Conservation (phyloP, 2,797 vertebrate species). For the Perodicticus potto region DNA sequence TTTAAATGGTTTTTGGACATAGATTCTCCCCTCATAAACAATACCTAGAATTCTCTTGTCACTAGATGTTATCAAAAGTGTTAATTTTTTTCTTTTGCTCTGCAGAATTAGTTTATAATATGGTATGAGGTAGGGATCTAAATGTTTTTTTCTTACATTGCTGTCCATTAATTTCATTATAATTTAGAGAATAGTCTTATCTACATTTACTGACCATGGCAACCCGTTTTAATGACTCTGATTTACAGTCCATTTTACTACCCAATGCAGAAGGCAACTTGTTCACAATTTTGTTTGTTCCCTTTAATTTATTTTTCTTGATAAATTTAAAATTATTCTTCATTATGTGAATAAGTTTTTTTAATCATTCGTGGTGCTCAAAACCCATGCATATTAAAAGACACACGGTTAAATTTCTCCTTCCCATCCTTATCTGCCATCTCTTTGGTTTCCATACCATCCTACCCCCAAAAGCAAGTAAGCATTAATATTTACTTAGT, state of each 20-base stretch:
- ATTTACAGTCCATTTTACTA: background rate
- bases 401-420: background rate
- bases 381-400: background rate
- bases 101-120: slow-evolving; percentile 33
- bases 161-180: background rate
- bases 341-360: background rate
- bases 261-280: background rate
- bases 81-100: background rate
- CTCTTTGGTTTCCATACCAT: background rate
- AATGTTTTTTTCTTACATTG: background rate
- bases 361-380: background rate
- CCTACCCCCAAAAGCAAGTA: background rate
- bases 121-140: background rate
- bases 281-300: background rate
- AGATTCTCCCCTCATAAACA: background rate
- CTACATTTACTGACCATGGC: background rate
- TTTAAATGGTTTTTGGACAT: slow-evolving; percentile 37
- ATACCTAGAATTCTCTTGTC: background rate
- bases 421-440: background rate
- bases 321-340: background rate
- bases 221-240: background rate
- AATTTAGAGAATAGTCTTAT: background rate
- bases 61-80: background rate
- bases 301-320: background rate
- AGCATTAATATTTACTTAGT: background rate